Evolutionary conservation across 2,888 invertebrate species (phyloP), one percentile per base, ranked within the genome.

Genomic region (Gisinianus flammeolus): DNA sequence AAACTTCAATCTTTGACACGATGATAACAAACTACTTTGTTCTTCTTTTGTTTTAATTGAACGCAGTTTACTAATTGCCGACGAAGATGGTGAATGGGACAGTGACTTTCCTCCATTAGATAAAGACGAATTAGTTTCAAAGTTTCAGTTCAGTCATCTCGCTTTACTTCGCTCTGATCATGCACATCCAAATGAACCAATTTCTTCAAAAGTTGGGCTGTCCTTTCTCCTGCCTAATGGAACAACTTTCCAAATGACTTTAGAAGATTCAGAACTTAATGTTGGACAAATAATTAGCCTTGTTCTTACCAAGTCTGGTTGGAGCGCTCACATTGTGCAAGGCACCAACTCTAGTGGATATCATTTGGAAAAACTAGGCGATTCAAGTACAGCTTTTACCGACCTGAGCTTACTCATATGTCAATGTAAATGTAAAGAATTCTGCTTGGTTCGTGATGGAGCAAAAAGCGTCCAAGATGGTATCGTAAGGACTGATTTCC

Each of bases 11-110:
- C n/a, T n/a, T n/a, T n/a, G n/a, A n/a, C n/a, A n/a, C n/a, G n/a
- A n/a, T n/a, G n/a, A n/a, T n/a, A n/a, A n/a, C n/a, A n/a, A n/a
- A n/a, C n/a, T n/a, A n/a, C 12, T 35, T 35, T 35, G 35, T 35
- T 54, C 22, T 72, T 10, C 10, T 10, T 28, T 24, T 22, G 12
- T n/a, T 22, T 52, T 71, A 3, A 71, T 35, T 35, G 3, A 26
- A 16, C 30, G 96, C 87, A 94, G 95, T 64, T 90, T 98, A 76
- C 95, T 94, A 86, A 95, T 98, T 87, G 96, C 95, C 31, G 98
- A 98, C 88, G 97, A 98, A 86, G 96, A 97, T 86, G 98, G 97
- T 0, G 97, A 97, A 88, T 93, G 96, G 2, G 96, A 96, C 87
- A 91, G 91, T 88, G 97, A 96, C 85, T 97, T 98, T 86, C 97